Conservation (phyloP, 2,113 vertebrate genomes). For the Nothoprocta pentlandii region DNA sequence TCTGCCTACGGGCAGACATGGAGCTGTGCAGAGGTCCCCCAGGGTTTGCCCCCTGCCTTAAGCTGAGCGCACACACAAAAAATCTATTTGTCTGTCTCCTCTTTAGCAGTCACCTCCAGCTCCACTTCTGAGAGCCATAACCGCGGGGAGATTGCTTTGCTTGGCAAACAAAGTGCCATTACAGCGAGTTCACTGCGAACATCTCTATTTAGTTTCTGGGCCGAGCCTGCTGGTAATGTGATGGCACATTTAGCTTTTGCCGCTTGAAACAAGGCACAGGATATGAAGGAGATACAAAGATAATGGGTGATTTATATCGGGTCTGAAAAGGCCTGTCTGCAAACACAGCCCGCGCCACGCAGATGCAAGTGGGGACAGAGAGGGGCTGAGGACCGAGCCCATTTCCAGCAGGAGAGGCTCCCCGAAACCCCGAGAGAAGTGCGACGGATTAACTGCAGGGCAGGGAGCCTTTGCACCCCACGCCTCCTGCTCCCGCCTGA, state of each 20-base stretch:
- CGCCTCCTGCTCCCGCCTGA: not conserved
- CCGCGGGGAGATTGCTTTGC: constrained; percentile 5
- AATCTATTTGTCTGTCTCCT: not conserved
- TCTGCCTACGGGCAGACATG: constrained; percentile 29
- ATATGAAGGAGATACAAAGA: not conserved
- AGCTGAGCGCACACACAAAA: not conserved
- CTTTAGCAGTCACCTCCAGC: constrained; percentile 57
- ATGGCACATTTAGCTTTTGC: not conserved
- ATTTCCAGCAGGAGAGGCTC: rapidly evolving
- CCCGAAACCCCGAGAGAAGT: not conserved
- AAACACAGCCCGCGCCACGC: rapidly evolving
- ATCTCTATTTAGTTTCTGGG: constrained; percentile 38
- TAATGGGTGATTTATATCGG: not conserved
- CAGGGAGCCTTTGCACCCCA: not conserved
- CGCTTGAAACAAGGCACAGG: not conserved
- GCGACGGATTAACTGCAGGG: not conserved
- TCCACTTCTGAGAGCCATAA: not conserved
- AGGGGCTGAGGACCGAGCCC: not conserved
- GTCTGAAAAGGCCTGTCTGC: not conserved
- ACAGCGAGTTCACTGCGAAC: constrained; percentile 21
- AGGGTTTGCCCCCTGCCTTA: constrained; percentile 8
- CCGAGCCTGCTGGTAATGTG: not conserved
- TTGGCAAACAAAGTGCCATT: constrained; percentile 52
- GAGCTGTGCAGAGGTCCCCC: constrained; percentile 20
- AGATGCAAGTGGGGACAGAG: rapidly evolving